Evolutionary conservation across 1,140 invertebrate species (phyloP).

Genomic region (Littorina saxatilis): DNA sequence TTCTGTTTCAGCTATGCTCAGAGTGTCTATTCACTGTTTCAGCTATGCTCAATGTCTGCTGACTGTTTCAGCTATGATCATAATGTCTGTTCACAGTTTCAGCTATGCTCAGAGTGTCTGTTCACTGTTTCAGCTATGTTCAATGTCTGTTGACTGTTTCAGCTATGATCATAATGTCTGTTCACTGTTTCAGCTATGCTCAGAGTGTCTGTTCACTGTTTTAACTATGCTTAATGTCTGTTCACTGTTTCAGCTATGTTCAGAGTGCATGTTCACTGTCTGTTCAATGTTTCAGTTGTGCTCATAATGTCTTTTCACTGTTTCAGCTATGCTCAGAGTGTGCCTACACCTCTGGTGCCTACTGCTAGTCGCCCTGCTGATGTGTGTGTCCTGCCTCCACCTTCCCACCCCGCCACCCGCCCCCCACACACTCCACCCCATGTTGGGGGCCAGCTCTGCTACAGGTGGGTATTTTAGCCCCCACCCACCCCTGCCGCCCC

Average conservation of each 20-base stretch:
- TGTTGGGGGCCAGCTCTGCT: too few relatives aligned
- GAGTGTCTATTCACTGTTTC: too few relatives aligned
- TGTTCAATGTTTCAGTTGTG: background rate
- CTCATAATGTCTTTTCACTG: background rate
- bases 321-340: slow-evolving; percentile 23
- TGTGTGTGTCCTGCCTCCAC: slow-evolving; percentile 2
- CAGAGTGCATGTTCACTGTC: background rate
- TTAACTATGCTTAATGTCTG: background rate
- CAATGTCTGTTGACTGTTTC: background rate
- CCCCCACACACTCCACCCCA: background rate
- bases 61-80: too few relatives aligned
- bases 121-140: too few relatives aligned
- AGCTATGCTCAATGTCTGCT: too few relatives aligned
- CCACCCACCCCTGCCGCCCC: too few relatives aligned
- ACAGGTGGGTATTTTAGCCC: too few relatives aligned
- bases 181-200: slow-evolving; percentile 10
- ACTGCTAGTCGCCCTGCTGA: slow-evolving; percentile 1
- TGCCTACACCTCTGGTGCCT: slow-evolving; percentile 21
- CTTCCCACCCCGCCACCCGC: background rate
- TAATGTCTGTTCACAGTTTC: too few relatives aligned
- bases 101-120: too few relatives aligned
- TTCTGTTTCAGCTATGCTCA: too few relatives aligned
- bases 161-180: background rate
- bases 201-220: background rate
- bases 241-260: background rate